Base-by-base conservation (phyloP, 2,797 vertebrate species). In the Pampus argenteus region DNA sequence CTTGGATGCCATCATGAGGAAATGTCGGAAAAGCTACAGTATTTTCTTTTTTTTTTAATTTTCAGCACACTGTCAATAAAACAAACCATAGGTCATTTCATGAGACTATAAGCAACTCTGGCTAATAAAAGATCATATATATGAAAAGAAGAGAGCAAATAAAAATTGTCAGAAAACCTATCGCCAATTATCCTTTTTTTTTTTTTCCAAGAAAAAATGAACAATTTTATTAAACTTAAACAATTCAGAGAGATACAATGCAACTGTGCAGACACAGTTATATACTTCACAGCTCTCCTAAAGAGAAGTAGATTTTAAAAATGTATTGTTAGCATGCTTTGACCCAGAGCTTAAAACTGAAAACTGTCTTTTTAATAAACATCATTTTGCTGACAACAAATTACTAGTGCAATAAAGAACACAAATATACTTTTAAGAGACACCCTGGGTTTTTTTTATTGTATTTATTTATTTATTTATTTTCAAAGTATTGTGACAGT, bases 41-140 rank as follows among this genome's bases (percentile, higher is more conserved):
- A 57, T 78, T 76, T 56, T 49, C n/a, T n/a, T n/a, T n/a, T n/a
- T n/a, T n/a, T n/a, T n/a, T n/a, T n/a, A n/a, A 36, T 31, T 74
- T 61, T 42, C 20, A 81, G 84, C 74, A 74, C 56, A 78, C 40
- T 57, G 74, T 78, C 66, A 81, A 70, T 63, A 83, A 8, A 82
- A 76, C 47, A 78, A 64, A 64, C 50, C 13, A 18, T n/a, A 1
- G 50, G 61, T 51, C 51, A 56, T 23, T 6, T 20, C 52, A 31
- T 44, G 50, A 66, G 18, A 18, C 38, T 9, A 60, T 20, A 54
- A 72, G 74, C 23, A 49, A 25, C 61, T 52, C 25, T 28, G 13
- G 7, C 26, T 29, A 48, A 57, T 34, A n/a, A 48, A 48, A 60
- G 49, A 5, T 9, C 14, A 47, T 5, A 8, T 6, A 40, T 20